phyloP scores from a whole-genome alignment of 2,113 vertebrate genomes.

The Atlantisia rogersi region DNA sequence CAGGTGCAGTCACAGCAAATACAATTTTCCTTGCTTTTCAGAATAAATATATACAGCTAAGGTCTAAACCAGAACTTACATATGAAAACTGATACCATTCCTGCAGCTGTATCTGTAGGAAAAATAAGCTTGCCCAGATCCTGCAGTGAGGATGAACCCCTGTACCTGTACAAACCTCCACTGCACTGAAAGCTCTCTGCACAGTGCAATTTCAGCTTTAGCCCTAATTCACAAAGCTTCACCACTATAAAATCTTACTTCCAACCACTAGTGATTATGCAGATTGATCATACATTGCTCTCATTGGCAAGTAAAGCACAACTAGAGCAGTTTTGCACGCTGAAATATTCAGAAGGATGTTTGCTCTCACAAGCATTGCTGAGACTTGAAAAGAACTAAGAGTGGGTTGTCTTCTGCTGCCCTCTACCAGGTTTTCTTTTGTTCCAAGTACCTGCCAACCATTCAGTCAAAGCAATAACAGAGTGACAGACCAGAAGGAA shows the following conservation, averaged over 20 bases:
- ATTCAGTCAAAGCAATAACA: not conserved
- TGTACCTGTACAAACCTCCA: not conserved
- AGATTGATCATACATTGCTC: not conserved
- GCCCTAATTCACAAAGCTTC: not conserved
- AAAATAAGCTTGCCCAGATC: not conserved
- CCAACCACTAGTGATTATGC: not conserved
- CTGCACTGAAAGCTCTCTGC: not conserved
- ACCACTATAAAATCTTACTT: not conserved
- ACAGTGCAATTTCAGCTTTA: not conserved
- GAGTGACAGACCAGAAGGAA: slow-evolving; percentile 81
- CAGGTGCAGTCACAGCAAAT: not conserved
- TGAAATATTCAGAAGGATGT: not conserved
- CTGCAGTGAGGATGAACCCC: not conserved
- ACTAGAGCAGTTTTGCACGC: not conserved
- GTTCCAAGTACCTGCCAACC: not conserved
- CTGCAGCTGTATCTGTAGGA: not conserved
- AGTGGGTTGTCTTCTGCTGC: not conserved
- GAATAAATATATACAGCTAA: not conserved
- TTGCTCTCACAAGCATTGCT: not conserved
- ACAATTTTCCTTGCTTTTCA: not conserved
- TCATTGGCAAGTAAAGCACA: not conserved
- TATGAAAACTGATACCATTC: not conserved
- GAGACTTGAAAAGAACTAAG: not conserved
- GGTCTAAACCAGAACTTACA: not conserved
- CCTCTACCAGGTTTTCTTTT: not conserved